A percentile compares a stretch with the other conserved stretches of the same genome.
phyloP scores from a whole-genome alignment of 2,888 invertebrate genomes.

The Lepidochrysops patricia region DNA sequence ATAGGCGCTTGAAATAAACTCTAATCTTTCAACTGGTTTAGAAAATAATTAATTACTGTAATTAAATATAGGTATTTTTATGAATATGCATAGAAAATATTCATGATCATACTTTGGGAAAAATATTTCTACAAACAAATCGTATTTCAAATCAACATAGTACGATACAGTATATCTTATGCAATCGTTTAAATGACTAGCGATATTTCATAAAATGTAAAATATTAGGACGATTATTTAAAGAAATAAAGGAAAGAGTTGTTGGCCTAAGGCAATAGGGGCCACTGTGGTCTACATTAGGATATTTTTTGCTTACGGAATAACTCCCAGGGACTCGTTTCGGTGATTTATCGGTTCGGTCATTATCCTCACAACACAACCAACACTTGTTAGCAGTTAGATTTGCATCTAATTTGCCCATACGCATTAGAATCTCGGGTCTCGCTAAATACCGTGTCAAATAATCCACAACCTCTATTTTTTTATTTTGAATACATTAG shows the following conservation, averaged over 20 bases:
- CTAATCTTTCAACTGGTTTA: neutral
- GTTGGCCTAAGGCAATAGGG: constrained; percentile 46
- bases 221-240: constrained; percentile 57
- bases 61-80: neutral
- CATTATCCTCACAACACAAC: constrained; percentile 34
- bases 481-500: no score
- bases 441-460: constrained; percentile 45
- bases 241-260: constrained; percentile 49
- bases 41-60: neutral
- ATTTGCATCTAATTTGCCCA: constrained; percentile 59
- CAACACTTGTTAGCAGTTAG: constrained; percentile 56
- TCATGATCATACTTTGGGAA: neutral
- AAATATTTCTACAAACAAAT: neutral
- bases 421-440: constrained; percentile 45
- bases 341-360: constrained; percentile 54
- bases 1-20: neutral
- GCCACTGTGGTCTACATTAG: constrained; percentile 63
- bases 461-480: no score
- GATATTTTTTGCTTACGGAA: constrained; percentile 35
- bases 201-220: constrained; percentile 54
- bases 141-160: neutral
- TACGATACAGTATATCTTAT: neutral
- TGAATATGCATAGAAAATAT: neutral
- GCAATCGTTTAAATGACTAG: constrained; percentile 12
- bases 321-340: constrained; percentile 46